Percentiles rank a stretch among this genome's conserved stretches.
These are phyloP conservation scores for Leptura quadrifasciata DNA, from an alignment of 2,888 invertebrate species.

Conservation along the genomic window DNA sequence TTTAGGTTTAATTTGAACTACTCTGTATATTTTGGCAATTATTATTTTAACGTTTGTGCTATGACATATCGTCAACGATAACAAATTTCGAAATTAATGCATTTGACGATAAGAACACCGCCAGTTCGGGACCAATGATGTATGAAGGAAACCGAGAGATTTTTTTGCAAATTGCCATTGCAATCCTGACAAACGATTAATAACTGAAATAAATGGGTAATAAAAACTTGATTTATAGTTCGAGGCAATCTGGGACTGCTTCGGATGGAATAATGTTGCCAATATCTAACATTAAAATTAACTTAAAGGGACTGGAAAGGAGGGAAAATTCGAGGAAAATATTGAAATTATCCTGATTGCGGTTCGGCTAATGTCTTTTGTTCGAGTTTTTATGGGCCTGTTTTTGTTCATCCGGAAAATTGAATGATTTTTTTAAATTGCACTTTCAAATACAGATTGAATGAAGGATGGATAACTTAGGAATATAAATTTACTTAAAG, in stretches of 20 bases:
- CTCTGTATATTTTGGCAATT: too few relatives aligned
- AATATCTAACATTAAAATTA: slow-evolving; percentile 71
- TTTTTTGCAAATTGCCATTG: slow-evolving; percentile 68
- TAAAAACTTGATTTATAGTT: slow-evolving; percentile 73
- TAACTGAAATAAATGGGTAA: slow-evolving; percentile 72
- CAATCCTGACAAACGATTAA: slow-evolving; percentile 72
- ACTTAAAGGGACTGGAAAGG: slow-evolving; percentile 63
- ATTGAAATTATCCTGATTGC: slow-evolving; percentile 68
- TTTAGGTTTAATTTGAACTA: too few relatives aligned
- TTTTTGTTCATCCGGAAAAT: slow-evolving; percentile 66
- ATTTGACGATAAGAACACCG: slow-evolving; percentile 46
- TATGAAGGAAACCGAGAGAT: slow-evolving; percentile 62
- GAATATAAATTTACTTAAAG: slow-evolving; percentile 34
- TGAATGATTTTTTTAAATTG: slow-evolving; percentile 61
- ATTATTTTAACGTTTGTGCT: too few relatives aligned
- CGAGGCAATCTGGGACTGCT: slow-evolving; percentile 65
- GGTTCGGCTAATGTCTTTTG: slow-evolving; percentile 61
- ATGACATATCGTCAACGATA: not conserved
- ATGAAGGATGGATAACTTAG: slow-evolving; percentile 29
- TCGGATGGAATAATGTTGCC: slow-evolving; percentile 64
- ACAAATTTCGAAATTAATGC: slow-evolving; percentile 35
- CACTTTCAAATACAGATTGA: slow-evolving; percentile 39
- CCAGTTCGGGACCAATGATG: slow-evolving; percentile 64
- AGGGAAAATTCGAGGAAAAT: slow-evolving; percentile 62
- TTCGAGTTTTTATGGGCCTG: slow-evolving; percentile 62